Evolutionary conservation across 2,797 vertebrate genomes (phyloP).

Genomic region (Triplophysa yarkandensis): DNA sequence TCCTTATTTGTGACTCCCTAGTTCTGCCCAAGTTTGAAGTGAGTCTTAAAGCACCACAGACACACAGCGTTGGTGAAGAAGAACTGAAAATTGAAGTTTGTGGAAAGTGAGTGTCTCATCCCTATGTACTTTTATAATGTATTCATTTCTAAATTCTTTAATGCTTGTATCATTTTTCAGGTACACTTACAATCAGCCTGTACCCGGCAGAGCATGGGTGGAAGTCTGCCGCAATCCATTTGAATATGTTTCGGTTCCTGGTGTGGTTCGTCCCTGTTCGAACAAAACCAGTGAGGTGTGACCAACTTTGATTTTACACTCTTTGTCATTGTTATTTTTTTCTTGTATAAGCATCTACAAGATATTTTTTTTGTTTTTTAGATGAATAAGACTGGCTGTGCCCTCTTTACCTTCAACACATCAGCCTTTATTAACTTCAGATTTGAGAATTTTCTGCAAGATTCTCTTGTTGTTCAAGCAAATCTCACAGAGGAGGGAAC

Average conservation of each 20-base stretch:
- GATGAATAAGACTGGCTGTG: constrained; percentile 41
- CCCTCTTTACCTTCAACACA: constrained; percentile 15
- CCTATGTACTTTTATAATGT: neutral
- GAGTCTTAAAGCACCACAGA: constrained; percentile 17
- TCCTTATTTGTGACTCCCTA: neutral
- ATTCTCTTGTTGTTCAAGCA: neutral
- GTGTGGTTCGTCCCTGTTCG: constrained; percentile 17
- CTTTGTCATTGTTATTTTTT: neutral
- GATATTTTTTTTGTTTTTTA: neutral
- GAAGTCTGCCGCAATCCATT: constrained; percentile 26
- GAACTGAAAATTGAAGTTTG: constrained; percentile 35
- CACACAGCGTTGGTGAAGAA: constrained; percentile 29
- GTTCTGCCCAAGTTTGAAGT: constrained; percentile 50
- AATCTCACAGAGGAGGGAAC: constrained; percentile 56
- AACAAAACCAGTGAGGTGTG: constrained; percentile 25
- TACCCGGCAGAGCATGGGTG: constrained; percentile 38
- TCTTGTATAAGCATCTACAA: neutral
- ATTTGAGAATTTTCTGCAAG: neutral
- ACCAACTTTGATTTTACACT: too few species aligned
- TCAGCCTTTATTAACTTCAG: constrained; percentile 24
- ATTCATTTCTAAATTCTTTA: neutral
- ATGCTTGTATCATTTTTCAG: neutral
- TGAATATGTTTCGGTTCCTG: neutral
- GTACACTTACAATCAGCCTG: constrained; percentile 33
- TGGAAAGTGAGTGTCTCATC: constrained; percentile 43